Percentiles rank a stretch among this genome's conserved stretches.
phyloP scores from a whole-genome alignment of 2,888 invertebrate genomes.

The Campopleginae sp. region DNA sequence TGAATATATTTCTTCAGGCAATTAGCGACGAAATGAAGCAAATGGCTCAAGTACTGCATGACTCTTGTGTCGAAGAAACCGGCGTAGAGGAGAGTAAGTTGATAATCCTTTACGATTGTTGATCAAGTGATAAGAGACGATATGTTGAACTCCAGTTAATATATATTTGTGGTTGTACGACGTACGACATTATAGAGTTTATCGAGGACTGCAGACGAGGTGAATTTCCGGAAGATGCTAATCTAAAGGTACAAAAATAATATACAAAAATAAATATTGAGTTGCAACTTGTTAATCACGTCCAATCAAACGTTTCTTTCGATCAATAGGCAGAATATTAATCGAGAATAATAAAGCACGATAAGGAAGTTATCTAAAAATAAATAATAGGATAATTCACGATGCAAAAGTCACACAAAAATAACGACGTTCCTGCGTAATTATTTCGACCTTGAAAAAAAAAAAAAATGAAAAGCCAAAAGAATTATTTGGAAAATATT shows the following conservation, averaged over 20 bases:
- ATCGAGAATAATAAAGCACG: not conserved
- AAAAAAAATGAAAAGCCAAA: not conserved
- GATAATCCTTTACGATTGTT: constrained; percentile 11
- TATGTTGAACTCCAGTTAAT: not conserved
- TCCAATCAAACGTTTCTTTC: not conserved
- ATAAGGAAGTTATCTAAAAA: not conserved
- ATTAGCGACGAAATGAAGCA: constrained; percentile 69
- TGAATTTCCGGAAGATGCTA: constrained; percentile 80
- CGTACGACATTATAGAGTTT: constrained; percentile 66
- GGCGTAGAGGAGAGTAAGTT: constrained; percentile 82
- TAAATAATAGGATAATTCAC: not conserved
- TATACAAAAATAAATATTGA: not conserved
- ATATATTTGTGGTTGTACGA: not conserved
- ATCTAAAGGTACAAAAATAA: constrained; percentile 73
- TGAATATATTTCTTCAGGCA: constrained; percentile 44
- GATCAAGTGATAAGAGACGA: constrained; percentile 18
- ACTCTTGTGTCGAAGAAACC: constrained; percentile 81
- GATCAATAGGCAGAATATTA: not conserved
- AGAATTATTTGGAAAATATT: not conserved
- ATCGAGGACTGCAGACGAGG: constrained; percentile 79
- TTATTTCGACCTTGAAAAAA: not conserved
- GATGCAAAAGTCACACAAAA: not conserved
- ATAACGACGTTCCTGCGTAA: not conserved
- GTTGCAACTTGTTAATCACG: not conserved
- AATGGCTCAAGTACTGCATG: constrained; percentile 80